phyloP scores from a whole-genome alignment of 2,113 vertebrate genomes.

The Setophaga petechia region DNA sequence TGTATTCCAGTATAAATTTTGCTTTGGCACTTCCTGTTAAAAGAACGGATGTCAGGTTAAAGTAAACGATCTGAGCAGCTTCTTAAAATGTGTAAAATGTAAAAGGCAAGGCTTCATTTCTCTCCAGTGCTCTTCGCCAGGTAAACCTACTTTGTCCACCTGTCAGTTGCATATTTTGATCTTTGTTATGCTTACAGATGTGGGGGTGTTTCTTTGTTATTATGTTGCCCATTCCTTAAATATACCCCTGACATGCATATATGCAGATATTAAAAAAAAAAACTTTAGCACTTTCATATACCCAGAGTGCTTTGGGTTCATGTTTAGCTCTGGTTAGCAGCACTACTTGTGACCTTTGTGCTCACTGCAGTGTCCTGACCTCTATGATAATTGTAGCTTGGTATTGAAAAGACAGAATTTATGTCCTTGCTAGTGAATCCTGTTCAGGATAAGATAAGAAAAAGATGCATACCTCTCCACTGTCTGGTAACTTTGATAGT shows the following conservation, averaged over 20 bases:
- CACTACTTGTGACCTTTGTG: not conserved
- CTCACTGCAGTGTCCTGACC: not conserved
- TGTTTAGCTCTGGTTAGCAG: not conserved
- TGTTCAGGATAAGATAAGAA: conserved; percentile 33
- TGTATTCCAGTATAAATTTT: not conserved
- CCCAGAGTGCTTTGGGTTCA: not conserved
- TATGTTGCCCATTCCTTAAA: not conserved
- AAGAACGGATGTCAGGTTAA: not conserved
- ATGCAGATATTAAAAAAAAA: not conserved
- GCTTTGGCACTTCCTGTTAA: not conserved
- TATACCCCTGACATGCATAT: not conserved
- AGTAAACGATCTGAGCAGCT: not conserved
- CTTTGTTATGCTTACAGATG: not conserved
- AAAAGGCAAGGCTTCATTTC: not conserved
- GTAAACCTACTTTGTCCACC: not conserved
- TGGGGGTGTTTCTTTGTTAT: not conserved
- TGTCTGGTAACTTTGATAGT: conserved; percentile 24
- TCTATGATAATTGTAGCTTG: not conserved
- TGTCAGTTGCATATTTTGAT: not conserved
- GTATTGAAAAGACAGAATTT: conserved; percentile 22
- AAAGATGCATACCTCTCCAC: not conserved
- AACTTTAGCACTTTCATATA: not conserved
- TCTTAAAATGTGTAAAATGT: not conserved
- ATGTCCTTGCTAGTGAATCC: conserved; percentile 15
- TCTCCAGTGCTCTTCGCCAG: not conserved